Percentiles rank a stretch among this genome's conserved stretches.
These are phyloP conservation scores for Lethenteron reissneri DNA, from an alignment of 2,113 vertebrate genomes.

Conservation along the genomic window DNA sequence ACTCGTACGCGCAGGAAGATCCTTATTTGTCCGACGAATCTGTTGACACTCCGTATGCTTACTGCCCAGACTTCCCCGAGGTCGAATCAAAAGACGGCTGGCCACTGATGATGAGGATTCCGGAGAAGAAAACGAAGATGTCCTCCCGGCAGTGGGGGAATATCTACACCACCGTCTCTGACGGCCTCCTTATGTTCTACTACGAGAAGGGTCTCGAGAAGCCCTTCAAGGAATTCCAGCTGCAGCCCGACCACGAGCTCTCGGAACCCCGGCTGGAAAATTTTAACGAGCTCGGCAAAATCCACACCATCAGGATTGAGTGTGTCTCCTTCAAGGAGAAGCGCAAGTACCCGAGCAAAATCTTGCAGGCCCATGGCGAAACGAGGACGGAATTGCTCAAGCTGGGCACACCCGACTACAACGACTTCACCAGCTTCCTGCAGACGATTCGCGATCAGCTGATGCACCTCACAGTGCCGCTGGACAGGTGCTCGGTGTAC, in stretches of 20 bases:
- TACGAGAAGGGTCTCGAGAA: slow-evolving; percentile 60
- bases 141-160: slow-evolving; percentile 81
- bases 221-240: slow-evolving; percentile 44
- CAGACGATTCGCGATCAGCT: slow-evolving; percentile 32
- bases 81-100: slow-evolving; percentile 37
- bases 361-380: slow-evolving; percentile 33
- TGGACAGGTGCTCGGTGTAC: slow-evolving; percentile 32
- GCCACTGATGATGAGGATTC: slow-evolving; percentile 69
- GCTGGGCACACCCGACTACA: slow-evolving; percentile 43
- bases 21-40: slow-evolving; percentile 19
- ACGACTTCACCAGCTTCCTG: slow-evolving; percentile 49
- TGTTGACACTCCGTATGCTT: slow-evolving; percentile 15
- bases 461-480: slow-evolving; percentile 26
- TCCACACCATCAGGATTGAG: slow-evolving; percentile 50
- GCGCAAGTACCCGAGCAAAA: slow-evolving; percentile 52
- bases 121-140: slow-evolving; percentile 77
- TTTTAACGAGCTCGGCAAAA: slow-evolving; percentile 47
- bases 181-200: slow-evolving; percentile 38
- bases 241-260: slow-evolving; percentile 41
- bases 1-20: slow-evolving; percentile 31
- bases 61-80: slow-evolving; percentile 13
- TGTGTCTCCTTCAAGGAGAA: slow-evolving; percentile 48
- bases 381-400: slow-evolving; percentile 49
- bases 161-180: slow-evolving; percentile 41
- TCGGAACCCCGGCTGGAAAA: slow-evolving; percentile 54